phyloP scores from a whole-genome alignment of 2,888 invertebrate genomes.

The Chrysotoxum bicinctum region DNA sequence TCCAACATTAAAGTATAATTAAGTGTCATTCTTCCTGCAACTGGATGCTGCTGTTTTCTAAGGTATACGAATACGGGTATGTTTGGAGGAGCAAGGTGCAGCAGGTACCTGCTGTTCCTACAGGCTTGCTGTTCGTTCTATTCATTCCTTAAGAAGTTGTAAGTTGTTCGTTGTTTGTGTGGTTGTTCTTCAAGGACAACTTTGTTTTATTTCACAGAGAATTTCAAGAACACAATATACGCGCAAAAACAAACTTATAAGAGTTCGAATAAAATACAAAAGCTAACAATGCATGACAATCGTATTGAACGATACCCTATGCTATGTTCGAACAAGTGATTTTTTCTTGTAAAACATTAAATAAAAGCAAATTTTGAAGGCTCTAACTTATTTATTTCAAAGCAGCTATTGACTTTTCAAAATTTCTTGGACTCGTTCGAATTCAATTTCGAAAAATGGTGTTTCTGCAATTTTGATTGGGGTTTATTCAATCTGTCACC shows the following conservation, averaged over 20 bases:
- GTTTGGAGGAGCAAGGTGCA: neutral
- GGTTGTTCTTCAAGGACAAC: conserved; percentile 41
- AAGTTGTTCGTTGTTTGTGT: conserved; percentile 12
- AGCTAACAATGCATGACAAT: neutral
- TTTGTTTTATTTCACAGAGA: conserved; percentile 23
- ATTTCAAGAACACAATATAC: conserved; percentile 33
- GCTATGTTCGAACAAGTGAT: too few relatives aligned
- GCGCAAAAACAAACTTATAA: conserved; percentile 6
- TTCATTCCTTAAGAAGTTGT: conserved; percentile 24
- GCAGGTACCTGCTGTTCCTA: conserved; percentile 15
- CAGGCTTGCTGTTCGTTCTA: conserved; percentile 2
- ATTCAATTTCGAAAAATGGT: too few relatives aligned
- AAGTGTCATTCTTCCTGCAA: conserved; percentile 56
- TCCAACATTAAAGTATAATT: conserved; percentile 59
- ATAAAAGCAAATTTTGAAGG: too few relatives aligned
- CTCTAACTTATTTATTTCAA: too few relatives aligned
- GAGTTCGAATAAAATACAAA: neutral
- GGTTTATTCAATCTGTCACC: too few relatives aligned
- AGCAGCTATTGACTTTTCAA: too few relatives aligned
- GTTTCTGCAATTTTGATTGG: too few relatives aligned
- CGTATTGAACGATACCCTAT: neutral
- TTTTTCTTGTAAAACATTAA: too few relatives aligned
- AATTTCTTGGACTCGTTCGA: too few relatives aligned
- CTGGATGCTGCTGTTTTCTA: conserved; percentile 23
- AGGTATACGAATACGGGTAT: neutral